Evolutionary conservation across 23 tunicate genomes (phyloP).

Genomic region (Aplidium turbinatum): DNA sequence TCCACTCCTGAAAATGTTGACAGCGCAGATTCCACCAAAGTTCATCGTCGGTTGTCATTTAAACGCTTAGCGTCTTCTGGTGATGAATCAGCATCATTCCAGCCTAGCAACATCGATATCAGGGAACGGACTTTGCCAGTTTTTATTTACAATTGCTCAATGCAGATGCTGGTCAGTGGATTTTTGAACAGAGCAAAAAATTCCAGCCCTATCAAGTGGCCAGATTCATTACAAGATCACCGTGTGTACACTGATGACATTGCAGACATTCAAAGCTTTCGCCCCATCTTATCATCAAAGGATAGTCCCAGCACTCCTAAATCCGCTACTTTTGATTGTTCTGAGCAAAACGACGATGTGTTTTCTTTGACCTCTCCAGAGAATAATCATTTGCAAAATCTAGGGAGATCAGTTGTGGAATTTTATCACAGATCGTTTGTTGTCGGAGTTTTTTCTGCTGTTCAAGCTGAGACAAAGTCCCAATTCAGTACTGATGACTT

Average conservation of each 20-base stretch:
- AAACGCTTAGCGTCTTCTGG: constrained; percentile 38
- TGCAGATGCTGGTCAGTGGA: constrained; percentile 43
- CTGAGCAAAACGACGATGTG: constrained; percentile 46
- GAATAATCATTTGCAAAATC: constrained; percentile 6
- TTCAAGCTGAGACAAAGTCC: constrained; percentile 21
- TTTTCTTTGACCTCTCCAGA: constrained; percentile 25
- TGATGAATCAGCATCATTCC: not conserved
- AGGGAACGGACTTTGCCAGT: constrained; percentile 44
- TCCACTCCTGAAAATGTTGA: not conserved
- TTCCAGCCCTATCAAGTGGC: constrained; percentile 28
- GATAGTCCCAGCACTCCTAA: constrained; percentile 1
- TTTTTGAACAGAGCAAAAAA: constrained; percentile 31
- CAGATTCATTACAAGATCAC: constrained; percentile 74
- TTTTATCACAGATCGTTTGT: constrained; percentile 58
- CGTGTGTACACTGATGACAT: constrained; percentile 4
- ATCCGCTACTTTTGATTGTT: not conserved
- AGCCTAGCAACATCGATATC: not conserved
- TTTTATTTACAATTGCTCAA: constrained; percentile 78
- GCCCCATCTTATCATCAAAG: not conserved
- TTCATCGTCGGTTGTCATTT: constrained; percentile 42
- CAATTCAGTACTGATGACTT: constrained; percentile 61
- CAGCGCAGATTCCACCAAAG: not conserved
- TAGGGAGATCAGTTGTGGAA: constrained; percentile 23
- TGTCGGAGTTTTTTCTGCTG: constrained; percentile 42
- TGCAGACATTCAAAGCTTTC: not conserved